Base-by-base conservation (phyloP, 37 sponge, comb jelly and placozoan species). In the Halisarca cf. caerulea region DNA sequence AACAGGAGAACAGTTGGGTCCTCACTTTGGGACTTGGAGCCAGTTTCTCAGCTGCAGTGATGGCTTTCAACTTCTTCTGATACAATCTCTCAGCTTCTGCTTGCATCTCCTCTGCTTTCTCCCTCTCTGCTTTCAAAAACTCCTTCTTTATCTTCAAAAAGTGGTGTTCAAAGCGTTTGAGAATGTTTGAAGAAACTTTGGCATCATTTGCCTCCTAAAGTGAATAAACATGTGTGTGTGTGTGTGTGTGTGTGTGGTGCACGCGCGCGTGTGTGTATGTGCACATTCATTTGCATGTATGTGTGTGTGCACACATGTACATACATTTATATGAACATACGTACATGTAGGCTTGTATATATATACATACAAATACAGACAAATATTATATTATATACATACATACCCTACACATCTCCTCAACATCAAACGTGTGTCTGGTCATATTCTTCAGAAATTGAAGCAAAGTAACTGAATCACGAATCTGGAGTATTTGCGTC, bases 371-470 rank as follows among this genome's bases (percentile, higher is more conserved):
- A n/a, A n/a, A n/a, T n/a, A n/a, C n/a, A n/a, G n/a, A n/a, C n/a
- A n/a, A n/a, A n/a, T n/a, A n/a, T n/a, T n/a, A n/a, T n/a, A n/a
- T 44, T 35, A 24, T 68, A 6, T 71, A 24, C 2, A 2, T 11
- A 33, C 85, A 59, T 20, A 92, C 92, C 17, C 68, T 59, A 42
- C 85, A 82, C 35, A 92, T 82, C 2, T 58, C 79, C 8, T 92
- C 89, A 59, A 92, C 66, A 66, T 92, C 80, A 75, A 86, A 92
- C 17, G 62, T 59, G 51, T 92, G 89, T n/a, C 78, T 85, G 18
- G 86, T 69, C 43, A 92, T 33, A 32, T 78, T 81, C 34, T 92
- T 92, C 59, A 88, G 54, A 66, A 59, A 86, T 68, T 92, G 92
- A 51, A 92, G 88, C 58, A 92, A 47, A 25, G 59, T 60, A 20